A percentile compares a stretch with the other conserved stretches of the same genome.
Conservation (phyloP, 2,113 vertebrate species). For the Sylvietta virens region DNA sequence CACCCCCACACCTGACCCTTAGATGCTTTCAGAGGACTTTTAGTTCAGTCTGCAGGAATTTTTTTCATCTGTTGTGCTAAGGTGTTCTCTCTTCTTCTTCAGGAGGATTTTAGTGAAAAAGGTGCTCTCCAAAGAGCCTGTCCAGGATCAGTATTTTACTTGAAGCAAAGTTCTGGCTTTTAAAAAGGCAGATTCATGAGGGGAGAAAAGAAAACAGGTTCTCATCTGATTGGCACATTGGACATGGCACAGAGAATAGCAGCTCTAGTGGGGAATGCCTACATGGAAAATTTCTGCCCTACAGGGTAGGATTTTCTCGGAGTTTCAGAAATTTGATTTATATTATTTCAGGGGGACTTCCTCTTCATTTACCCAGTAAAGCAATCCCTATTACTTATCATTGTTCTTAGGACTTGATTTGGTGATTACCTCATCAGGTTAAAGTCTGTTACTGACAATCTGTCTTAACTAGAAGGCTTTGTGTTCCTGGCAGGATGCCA, state of each 20-base stretch:
- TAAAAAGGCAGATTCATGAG: background rate
- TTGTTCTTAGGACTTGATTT: conserved; percentile 47
- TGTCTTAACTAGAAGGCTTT: conserved; percentile 15
- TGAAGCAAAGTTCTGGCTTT: background rate
- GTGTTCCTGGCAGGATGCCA: conserved; percentile 18
- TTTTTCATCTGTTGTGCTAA: background rate
- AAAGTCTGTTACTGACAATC: conserved; percentile 49
- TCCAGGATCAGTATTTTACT: background rate
- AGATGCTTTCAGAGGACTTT: background rate
- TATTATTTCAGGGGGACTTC: conserved; percentile 5
- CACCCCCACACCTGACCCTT: background rate
- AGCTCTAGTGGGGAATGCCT: background rate
- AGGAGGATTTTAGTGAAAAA: background rate
- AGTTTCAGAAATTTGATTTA: background rate
- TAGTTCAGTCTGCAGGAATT: background rate
- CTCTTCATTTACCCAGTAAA: conserved; percentile 2
- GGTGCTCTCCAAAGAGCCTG: background rate
- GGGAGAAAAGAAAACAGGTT: background rate
- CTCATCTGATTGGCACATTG: background rate
- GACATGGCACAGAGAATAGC: background rate
- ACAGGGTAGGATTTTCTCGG: background rate
- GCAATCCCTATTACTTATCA: conserved; percentile 2
- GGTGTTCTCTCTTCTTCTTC: background rate
- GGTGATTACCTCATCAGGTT: conserved; percentile 56
- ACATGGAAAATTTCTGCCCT: background rate